Percentiles rank a stretch among this genome's conserved stretches.
Conservation (phyloP, 2,113 vertebrate species). For the Oplegnathus fasciatus region DNA sequence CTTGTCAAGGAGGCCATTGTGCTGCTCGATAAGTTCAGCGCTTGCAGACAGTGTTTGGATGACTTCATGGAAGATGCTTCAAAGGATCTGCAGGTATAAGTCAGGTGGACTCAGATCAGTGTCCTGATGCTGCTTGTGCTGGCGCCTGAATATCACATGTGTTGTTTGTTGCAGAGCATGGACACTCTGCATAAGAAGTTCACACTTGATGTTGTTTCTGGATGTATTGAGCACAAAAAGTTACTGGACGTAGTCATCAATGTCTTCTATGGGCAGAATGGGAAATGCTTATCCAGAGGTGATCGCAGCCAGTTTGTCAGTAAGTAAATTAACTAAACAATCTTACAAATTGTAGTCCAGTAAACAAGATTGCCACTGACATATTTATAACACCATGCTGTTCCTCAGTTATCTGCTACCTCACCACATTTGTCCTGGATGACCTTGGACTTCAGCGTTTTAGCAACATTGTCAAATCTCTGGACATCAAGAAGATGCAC, state of each 20-base stretch:
- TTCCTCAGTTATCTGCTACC: constrained; percentile 91
- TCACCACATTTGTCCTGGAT: constrained; percentile 89
- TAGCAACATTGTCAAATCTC: constrained; percentile 86
- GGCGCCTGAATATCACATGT: neutral
- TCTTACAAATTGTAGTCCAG: neutral
- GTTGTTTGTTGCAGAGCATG: constrained; percentile 65
- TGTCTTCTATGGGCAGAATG: constrained; percentile 86
- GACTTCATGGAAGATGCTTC: constrained; percentile 84
- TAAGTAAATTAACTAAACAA: constrained; percentile 73
- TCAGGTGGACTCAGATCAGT: neutral
- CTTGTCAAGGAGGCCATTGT: constrained; percentile 83
- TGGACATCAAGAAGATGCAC: constrained; percentile 86
- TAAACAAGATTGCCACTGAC: neutral
- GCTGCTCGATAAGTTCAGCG: constrained; percentile 85
- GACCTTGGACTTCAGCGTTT: constrained; percentile 88
- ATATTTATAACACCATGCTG: constrained; percentile 23
- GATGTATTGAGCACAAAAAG: constrained; percentile 88
- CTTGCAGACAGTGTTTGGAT: constrained; percentile 84
- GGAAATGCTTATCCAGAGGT: constrained; percentile 75
- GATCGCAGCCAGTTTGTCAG: constrained; percentile 87
- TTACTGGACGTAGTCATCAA: constrained; percentile 88
- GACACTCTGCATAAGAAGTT: constrained; percentile 82
- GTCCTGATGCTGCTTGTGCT: neutral
- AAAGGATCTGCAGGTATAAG: constrained; percentile 86
- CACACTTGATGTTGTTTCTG: constrained; percentile 86